Base-by-base conservation (phyloP, 2,113 vertebrate genomes). In the Theristicus caerulescens region DNA sequence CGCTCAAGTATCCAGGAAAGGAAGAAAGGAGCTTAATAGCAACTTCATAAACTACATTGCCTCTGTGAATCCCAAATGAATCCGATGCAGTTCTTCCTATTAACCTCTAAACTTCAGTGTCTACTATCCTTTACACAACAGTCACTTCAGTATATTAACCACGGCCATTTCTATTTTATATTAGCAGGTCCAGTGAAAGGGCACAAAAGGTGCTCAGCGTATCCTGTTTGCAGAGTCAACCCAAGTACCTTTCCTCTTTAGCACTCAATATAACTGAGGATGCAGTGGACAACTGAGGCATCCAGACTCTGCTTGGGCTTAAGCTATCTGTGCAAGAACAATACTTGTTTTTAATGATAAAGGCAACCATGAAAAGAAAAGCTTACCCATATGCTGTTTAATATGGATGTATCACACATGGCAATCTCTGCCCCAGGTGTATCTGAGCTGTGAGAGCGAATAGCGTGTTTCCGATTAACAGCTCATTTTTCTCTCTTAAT, bases 391-490 rank as follows among this genome's bases (percentile, higher is more conserved):
- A 82, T 94, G 92, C 52, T 72, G 51, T 91, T 96, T 93, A 92
- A 88, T 93, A 90, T 83, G 72, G 70, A 88, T 86, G 62, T 47
- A 84, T 93, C 70, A 71, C 84, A 89, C 61, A 73, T n/a, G 76
- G 71, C 42, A 59, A 82, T 91, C 72, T 82, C 58, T 90, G 92
- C 71, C 84, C 66, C 96, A 96, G 96, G 88, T 93, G 86, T 80
- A 87, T 82, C 32, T 44, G 62, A 93, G 81, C 40, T 94, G 62
- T 91, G 91, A 69, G 34, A 94, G 82, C n/a, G 87, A 91, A 87
- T 34, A 92, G 38, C 38, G 49, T 96, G 66, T 74, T 93, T 95
- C 88, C 89, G 74, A 95, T 89, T 89, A 96, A 91, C 73, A 88
- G 77, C 58, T 93, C 15, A 44, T 82, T 96, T 93, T 93, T 86